Evolutionary conservation across 53 echinoderm and acorn worm species (phyloP).

Genomic region (Temnopleurus reevesii): DNA sequence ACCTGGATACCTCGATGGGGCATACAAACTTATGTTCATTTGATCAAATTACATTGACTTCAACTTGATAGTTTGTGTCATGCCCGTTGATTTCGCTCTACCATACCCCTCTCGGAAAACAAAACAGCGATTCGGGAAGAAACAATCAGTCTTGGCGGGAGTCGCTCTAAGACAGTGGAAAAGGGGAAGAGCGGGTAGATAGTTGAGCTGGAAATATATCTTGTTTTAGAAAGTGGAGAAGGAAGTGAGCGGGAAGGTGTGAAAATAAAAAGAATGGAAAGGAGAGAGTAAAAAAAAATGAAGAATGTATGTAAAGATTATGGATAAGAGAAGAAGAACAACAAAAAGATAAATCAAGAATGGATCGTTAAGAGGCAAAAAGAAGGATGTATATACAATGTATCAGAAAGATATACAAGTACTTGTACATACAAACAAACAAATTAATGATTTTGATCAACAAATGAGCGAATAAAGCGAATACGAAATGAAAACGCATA

Average conservation of each 20-base stretch:
- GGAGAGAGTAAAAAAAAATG: not conserved
- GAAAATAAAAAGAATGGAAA: not conserved
- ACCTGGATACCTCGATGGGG: not conserved
- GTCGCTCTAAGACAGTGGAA: not conserved
- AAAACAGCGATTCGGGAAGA: constrained; percentile 3
- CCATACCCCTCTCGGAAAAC: constrained; percentile 16
- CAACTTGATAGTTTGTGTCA: not conserved
- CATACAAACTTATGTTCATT: constrained; percentile 11
- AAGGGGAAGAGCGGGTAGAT: not conserved
- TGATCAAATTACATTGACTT: not conserved
- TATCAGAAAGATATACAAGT: too few species aligned
- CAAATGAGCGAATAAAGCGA: too few species aligned
- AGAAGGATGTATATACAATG: too few species aligned
- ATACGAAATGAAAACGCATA: too few species aligned
- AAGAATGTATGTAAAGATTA: not conserved
- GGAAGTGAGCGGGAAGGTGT: not conserved
- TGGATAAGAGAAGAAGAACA: not conserved
- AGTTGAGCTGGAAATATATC: not conserved
- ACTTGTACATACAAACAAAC: too few species aligned
- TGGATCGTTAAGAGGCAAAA: too few species aligned
- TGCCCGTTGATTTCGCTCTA: not conserved
- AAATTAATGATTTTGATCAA: too few species aligned
- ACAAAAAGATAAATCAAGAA: not conserved
- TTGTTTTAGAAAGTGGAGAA: not conserved
- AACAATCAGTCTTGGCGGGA: not conserved